Evolutionary conservation across 2,888 invertebrate genomes (phyloP), one percentile per base, ranked within the genome.

Genomic region (Synanthedon myopaeformis): DNA sequence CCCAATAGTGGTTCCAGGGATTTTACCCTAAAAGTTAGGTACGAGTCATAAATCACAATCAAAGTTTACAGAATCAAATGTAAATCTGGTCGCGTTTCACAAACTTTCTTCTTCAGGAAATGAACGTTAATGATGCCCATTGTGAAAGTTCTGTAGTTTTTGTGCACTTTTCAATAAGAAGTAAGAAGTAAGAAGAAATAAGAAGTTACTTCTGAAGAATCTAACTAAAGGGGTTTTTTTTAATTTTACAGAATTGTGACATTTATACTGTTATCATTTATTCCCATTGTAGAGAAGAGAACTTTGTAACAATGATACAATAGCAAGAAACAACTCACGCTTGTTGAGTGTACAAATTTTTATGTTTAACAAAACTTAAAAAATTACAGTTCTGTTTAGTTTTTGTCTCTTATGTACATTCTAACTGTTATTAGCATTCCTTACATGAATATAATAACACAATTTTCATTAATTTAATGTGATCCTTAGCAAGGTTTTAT

Each of bases 1-100:
- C 14, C 12, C 45, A 13, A 45, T 45, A 45, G 45, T 45, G 45
- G 13, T 45, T 14, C 14, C 45, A 13, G 45, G 45, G 45, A n/a
- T 45, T 14, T 14, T 13, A 45, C 45, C 45, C 45, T n/a, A 45
- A 45, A 45, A 45, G 45, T 45, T 45, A 45, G 35, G 12, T 45
- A 45, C 45, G 35, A 35, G 10, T 35, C 45, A 45, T 45, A 45
- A 45, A 45, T 45, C n/a, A 45, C 45, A 45, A 45, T 45, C 45
- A 45, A 45, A 45, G 45, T 45, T 45, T 13, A 45, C 45, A 45
- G 45, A 45, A 45, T 45, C 69, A 72, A 73, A 70, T 72, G 73
- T 70, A 64, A 74, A 76, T 76, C 76, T 74, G 69, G 72, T 74
- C 61, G 59, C 66, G 70, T 67, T 75, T 75, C 69, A 70, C 67